Conservation (phyloP, 2,113 vertebrate genomes). For the Nestor notabilis region DNA sequence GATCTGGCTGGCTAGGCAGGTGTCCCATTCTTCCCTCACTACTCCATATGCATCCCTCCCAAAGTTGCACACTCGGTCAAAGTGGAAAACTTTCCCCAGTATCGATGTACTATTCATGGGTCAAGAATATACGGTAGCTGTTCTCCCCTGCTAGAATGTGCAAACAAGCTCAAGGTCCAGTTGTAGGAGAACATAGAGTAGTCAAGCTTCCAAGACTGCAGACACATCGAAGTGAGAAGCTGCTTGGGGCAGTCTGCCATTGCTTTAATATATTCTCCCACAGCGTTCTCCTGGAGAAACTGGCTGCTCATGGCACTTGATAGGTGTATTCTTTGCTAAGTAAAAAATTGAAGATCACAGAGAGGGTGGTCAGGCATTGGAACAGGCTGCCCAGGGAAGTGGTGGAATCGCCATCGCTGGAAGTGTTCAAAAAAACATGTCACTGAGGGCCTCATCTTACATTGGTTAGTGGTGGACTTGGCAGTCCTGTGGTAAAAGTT, state of each 20-base stretch:
- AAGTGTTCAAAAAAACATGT: background rate
- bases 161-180: constrained; percentile 95
- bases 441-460: background rate
- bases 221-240: constrained; percentile 91
- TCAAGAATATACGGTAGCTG: constrained; percentile 88
- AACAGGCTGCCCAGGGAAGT: background rate
- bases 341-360: background rate
- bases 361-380: background rate
- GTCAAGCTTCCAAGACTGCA: constrained; percentile 92
- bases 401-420: background rate
- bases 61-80: constrained; percentile 89
- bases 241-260: constrained; percentile 92
- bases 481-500: background rate
- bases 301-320: background rate
- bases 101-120: constrained; percentile 75
- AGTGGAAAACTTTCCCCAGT: constrained; percentile 83
- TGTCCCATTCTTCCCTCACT: constrained; percentile 93
- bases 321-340: background rate
- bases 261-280: background rate
- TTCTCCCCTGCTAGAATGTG: constrained; percentile 93
- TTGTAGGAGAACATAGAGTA: constrained; percentile 92
- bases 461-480: background rate
- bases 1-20: constrained; percentile 92
- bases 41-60: constrained; percentile 90
- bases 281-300: background rate